Evolutionary conservation across 2,113 vertebrate genomes (phyloP).

Genomic region (Hippopotamus amphibius): DNA sequence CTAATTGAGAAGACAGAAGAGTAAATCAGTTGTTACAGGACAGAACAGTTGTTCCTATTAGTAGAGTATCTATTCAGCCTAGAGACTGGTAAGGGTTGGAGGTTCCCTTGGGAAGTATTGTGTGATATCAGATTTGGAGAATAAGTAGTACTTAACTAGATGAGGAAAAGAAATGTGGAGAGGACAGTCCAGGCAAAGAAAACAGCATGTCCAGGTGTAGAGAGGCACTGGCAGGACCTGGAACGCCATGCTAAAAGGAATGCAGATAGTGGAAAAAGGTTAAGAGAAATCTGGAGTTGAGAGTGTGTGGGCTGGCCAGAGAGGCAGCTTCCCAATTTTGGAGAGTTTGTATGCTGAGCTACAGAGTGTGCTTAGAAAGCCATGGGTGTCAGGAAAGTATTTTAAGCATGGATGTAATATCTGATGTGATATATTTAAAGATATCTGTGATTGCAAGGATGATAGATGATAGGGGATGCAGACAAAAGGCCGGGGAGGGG

Average conservation of each 20-base stretch:
- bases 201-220: neutral
- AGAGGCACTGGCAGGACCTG: neutral
- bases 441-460: neutral
- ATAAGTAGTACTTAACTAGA: neutral
- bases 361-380: neutral
- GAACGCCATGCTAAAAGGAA: neutral
- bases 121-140: neutral
- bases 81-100: neutral
- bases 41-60: neutral
- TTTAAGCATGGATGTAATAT: neutral
- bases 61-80: neutral
- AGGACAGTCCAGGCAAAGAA: neutral
- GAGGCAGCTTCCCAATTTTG: neutral
- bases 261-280: neutral
- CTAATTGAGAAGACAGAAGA: neutral
- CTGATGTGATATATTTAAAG: neutral
- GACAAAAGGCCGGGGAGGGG: neutral
- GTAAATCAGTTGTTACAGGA: neutral
- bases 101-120: neutral
- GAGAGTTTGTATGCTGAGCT: neutral
- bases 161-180: neutral
- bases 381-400: neutral
- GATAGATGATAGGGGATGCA: neutral
- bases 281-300: neutral
- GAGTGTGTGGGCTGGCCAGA: neutral